These are phyloP conservation scores for Melikaiella ostensackeni DNA, from an alignment of 2,888 invertebrate species.

Conservation along the genomic window DNA sequence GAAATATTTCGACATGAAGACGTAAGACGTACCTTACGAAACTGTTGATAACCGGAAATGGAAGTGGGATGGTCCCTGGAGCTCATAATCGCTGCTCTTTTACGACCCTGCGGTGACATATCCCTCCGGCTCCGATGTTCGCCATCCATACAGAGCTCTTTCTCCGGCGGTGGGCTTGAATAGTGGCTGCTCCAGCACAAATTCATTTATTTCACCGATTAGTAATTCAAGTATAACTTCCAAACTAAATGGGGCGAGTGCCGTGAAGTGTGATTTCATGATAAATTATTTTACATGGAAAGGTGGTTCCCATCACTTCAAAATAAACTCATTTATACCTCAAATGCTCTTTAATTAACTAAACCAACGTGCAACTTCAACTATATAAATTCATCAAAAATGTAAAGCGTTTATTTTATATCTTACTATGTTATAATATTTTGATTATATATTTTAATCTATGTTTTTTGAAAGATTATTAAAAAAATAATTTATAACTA, in stretches of 20 bases:
- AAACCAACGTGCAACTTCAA: not conserved
- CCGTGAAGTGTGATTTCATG: slow-evolving; percentile 55
- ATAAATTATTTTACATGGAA: slow-evolving; percentile 53
- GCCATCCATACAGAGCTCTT: slow-evolving; percentile 79
- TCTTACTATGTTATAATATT: too few relatives aligned
- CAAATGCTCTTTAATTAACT: not conserved
- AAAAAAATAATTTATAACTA: too few relatives aligned
- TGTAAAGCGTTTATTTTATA: not conserved
- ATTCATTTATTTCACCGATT: slow-evolving; percentile 63
- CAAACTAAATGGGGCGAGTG: slow-evolving; percentile 62
- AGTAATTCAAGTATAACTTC: slow-evolving; percentile 64
- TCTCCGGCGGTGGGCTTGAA: slow-evolving; percentile 78
- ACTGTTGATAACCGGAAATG: slow-evolving; percentile 73
- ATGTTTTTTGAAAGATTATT: too few relatives aligned
- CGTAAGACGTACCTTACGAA: slow-evolving; percentile 76
- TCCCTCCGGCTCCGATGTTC: slow-evolving; percentile 89
- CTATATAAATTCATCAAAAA: not conserved
- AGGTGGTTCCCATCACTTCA: slow-evolving; percentile 57
- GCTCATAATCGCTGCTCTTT: slow-evolving; percentile 83
- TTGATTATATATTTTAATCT: too few relatives aligned
- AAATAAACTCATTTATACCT: not conserved
- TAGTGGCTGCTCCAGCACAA: slow-evolving; percentile 72
- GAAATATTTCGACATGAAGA: not conserved
- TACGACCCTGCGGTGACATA: slow-evolving; percentile 88
- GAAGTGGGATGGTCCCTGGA: slow-evolving; percentile 79